A percentile compares a stretch with the other conserved stretches of the same genome.
Conservation (phyloP, 2,888 invertebrate species). For the Calameuta pallipes region DNA sequence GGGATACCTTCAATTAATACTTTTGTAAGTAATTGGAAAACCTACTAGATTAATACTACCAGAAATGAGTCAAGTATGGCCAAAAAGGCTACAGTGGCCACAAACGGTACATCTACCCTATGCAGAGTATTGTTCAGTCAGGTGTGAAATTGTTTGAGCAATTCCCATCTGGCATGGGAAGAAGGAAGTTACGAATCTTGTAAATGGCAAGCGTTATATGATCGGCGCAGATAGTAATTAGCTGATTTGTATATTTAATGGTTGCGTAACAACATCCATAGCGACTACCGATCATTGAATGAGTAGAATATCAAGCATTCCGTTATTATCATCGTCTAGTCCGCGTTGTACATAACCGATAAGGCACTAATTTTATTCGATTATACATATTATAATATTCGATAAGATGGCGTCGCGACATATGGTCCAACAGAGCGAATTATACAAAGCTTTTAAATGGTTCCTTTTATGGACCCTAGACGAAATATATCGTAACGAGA, state of each 20-base stretch:
- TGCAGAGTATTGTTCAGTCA: background rate
- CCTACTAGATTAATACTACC: no score
- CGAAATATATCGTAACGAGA: conserved; percentile 3
- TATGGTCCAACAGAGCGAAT: background rate
- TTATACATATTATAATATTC: conserved; percentile 14
- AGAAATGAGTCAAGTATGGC: no score
- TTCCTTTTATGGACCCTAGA: background rate
- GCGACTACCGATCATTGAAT: background rate
- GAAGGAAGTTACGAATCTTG: background rate
- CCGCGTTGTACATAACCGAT: conserved; percentile 31
- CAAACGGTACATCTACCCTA: no score
- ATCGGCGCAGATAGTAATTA: background rate
- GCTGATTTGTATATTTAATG: background rate
- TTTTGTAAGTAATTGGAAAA: no score
- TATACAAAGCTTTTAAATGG: background rate
- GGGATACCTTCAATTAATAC: no score
- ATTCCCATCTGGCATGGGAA: background rate
- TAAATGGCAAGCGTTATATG: background rate
- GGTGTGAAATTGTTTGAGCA: background rate
- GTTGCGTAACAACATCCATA: background rate
- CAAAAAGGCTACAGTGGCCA: no score
- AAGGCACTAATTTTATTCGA: conserved; percentile 16
- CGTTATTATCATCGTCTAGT: conserved; percentile 35
- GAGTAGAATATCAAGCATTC: conserved; percentile 26
- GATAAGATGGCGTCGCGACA: background rate